These are phyloP conservation scores for Aquatica leii DNA, from an alignment of 2,888 invertebrate genomes.

Conservation along the genomic window DNA sequence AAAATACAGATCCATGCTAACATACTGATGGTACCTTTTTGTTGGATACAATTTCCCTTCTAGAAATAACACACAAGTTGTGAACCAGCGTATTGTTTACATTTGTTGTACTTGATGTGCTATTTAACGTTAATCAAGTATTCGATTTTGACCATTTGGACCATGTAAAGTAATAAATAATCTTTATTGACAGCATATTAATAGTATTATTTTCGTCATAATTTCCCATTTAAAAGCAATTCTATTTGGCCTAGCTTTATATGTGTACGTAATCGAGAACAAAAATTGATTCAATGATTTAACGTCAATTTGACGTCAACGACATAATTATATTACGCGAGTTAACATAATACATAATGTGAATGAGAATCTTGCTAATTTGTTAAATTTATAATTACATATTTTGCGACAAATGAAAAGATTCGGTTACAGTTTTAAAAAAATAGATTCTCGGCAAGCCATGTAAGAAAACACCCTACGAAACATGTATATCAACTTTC, in stretches of 20 bases:
- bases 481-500: too few species aligned
- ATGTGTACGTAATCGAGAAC: neutral
- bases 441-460: too few species aligned
- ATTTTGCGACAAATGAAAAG: too few species aligned
- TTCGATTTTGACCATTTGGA: neutral
- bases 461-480: too few species aligned
- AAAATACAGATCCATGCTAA: too few species aligned
- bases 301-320: slow-evolving; percentile 4
- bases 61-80: too few species aligned
- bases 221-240: slow-evolving; percentile 11
- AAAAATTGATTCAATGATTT: slow-evolving; percentile 11
- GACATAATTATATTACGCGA: neutral
- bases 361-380: neutral
- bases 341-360: slow-evolving; percentile 4
- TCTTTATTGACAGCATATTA: neutral
- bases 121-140: neutral
- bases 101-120: too few species aligned
- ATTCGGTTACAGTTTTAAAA: too few species aligned
- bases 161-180: neutral
- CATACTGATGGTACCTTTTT: too few species aligned
- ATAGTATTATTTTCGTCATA: slow-evolving; percentile 2
- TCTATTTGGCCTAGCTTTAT: slow-evolving; percentile 3
- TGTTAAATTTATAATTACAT: slow-evolving; percentile 5
- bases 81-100: too few species aligned
- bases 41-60: too few species aligned